Conservation (phyloP, 1,140 invertebrate genomes). For the Ptiloglossa arizonensis region DNA sequence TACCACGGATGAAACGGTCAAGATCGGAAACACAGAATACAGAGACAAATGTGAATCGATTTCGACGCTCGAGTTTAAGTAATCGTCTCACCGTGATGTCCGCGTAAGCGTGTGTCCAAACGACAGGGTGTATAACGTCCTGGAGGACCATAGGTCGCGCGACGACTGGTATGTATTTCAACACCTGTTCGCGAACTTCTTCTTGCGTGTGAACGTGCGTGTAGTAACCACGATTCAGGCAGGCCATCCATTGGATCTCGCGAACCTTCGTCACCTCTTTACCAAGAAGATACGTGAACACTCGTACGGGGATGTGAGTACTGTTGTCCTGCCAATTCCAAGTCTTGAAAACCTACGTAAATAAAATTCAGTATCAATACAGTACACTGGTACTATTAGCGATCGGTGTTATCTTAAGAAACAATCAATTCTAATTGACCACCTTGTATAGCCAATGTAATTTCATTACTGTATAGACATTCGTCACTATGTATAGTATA, state of each 20-base stretch:
- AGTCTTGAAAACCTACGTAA: slow-evolving; percentile 87
- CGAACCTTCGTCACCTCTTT: slow-evolving; percentile 95
- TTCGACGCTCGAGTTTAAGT: too few species aligned
- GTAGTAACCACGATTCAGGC: slow-evolving; percentile 96
- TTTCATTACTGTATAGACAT: too few species aligned
- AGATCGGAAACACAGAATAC: too few species aligned
- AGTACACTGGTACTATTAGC: too few species aligned
- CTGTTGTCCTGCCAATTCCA: slow-evolving; percentile 90
- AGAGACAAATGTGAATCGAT: too few species aligned
- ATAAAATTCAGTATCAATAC: background rate
- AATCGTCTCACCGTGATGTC: slow-evolving; percentile 87
- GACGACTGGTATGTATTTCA: slow-evolving; percentile 95
- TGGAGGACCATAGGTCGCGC: slow-evolving; percentile 93
- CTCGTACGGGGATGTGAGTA: slow-evolving; percentile 89
- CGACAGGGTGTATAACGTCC: slow-evolving; percentile 88
- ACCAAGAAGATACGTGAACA: slow-evolving; percentile 98
- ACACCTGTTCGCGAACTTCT: slow-evolving; percentile 95
- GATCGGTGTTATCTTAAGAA: too few species aligned
- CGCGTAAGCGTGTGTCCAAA: slow-evolving; percentile 95
- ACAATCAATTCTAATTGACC: too few species aligned
- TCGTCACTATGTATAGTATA: too few species aligned
- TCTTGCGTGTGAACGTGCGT: slow-evolving; percentile 95
- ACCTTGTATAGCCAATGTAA: too few species aligned
- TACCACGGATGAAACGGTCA: too few species aligned
- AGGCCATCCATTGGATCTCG: slow-evolving; percentile 98